Percentiles rank a stretch among this genome's conserved stretches.
Conservation (phyloP, 2,888 invertebrate genomes). For the Agrilus cyanescens region DNA sequence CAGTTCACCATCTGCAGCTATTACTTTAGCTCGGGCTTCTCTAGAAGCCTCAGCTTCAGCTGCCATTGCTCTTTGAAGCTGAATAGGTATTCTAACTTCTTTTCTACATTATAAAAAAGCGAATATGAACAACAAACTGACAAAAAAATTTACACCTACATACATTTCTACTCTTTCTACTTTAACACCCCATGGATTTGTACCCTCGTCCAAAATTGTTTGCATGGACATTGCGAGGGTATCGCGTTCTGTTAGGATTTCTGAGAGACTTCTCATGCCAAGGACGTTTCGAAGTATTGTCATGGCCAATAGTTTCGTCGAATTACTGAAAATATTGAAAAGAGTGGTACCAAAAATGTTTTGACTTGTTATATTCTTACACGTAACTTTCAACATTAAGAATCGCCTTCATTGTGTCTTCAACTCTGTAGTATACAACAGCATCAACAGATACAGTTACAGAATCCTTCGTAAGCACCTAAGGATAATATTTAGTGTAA, state of each 20-base stretch:
- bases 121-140: not conserved
- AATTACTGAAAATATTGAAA: slow-evolving; percentile 47
- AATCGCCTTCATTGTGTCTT: slow-evolving; percentile 57
- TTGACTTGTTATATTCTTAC: slow-evolving; percentile 24
- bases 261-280: slow-evolving; percentile 83
- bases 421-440: slow-evolving; percentile 63
- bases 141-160: slow-evolving; percentile 43
- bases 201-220: slow-evolving; percentile 69
- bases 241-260: slow-evolving; percentile 84
- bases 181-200: slow-evolving; percentile 88
- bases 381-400: slow-evolving; percentile 56
- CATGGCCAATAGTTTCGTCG: slow-evolving; percentile 69
- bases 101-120: slow-evolving; percentile 41
- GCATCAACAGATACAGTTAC: slow-evolving; percentile 85
- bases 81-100: slow-evolving; percentile 65
- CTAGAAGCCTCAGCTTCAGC: slow-evolving; percentile 74
- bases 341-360: no score
- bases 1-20: slow-evolving; percentile 79
- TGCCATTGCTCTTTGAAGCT: slow-evolving; percentile 71
- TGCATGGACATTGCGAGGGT: slow-evolving; percentile 88
- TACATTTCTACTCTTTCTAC: slow-evolving; percentile 93
- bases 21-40: slow-evolving; percentile 65
- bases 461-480: slow-evolving; percentile 73
- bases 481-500: slow-evolving; percentile 18
- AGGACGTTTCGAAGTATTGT: slow-evolving; percentile 84